Percentiles rank a stretch among this genome's conserved stretches.
Evolutionary conservation across 2,888 invertebrate genomes (phyloP).

Genomic region (Cecidostiba fungosa): DNA sequence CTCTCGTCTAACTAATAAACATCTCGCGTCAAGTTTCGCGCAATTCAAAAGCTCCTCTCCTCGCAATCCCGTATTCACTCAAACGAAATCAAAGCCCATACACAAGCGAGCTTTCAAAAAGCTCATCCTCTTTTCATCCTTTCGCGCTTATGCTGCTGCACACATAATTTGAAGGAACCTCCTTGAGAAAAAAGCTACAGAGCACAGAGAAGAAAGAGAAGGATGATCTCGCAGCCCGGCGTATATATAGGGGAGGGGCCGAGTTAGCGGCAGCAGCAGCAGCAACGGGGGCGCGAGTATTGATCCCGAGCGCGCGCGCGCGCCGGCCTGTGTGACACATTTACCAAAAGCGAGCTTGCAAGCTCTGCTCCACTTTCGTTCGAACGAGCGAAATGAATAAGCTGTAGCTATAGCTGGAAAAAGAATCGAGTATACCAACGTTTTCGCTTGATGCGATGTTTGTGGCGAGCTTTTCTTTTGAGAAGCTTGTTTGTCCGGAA

Average conservation of each 20-base stretch:
- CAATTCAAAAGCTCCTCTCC: neutral
- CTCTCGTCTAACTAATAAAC: neutral
- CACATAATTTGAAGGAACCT: neutral
- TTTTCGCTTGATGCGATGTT: neutral
- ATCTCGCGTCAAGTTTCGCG: neutral
- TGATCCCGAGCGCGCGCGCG: constrained; percentile 73
- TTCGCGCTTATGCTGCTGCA: neutral
- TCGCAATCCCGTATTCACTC: neutral
- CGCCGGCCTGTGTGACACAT: constrained; percentile 72
- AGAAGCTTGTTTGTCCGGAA: neutral
- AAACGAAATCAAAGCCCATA: constrained; percentile 1
- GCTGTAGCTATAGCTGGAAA: neutral
- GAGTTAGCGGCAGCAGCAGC: constrained; percentile 61
- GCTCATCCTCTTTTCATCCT: neutral
- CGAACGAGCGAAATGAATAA: constrained; percentile 11
- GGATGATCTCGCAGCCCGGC: neutral
- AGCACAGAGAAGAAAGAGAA: neutral
- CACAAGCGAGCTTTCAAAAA: neutral
- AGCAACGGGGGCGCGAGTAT: constrained; percentile 77
- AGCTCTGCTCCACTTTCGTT: constrained; percentile 72
- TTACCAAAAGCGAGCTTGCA: constrained; percentile 71
- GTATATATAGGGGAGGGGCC: constrained; percentile 38
- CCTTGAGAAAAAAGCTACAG: neutral
- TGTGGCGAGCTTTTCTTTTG: neutral
- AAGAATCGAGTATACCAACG: neutral